Evolutionary conservation across 2,113 vertebrate species (phyloP).

Genomic region (Marcusenius ussheri): DNA sequence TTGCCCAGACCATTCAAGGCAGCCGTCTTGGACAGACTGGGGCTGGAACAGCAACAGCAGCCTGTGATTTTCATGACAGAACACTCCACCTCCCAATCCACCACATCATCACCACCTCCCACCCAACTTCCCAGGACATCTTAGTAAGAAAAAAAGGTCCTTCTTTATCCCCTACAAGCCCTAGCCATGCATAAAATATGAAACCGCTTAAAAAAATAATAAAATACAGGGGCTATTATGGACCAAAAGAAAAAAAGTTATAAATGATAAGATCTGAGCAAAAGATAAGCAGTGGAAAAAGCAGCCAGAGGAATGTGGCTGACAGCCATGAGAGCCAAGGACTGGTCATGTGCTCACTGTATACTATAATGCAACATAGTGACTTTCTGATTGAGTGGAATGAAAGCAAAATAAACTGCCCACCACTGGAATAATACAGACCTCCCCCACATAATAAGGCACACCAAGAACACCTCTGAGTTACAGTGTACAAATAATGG

Average conservation of each 20-base stretch:
- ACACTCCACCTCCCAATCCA: constrained; percentile 62
- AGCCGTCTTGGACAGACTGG: constrained; percentile 36
- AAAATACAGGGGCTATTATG: constrained; percentile 27
- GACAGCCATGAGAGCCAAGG: constrained; percentile 29
- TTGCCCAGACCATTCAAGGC: constrained; percentile 68
- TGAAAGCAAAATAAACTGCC: not conserved
- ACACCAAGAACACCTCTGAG: not conserved
- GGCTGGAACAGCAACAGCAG: constrained; percentile 48
- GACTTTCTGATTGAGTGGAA: not conserved
- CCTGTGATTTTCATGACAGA: constrained; percentile 69
- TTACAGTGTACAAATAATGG: not conserved
- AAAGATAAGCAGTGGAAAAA: constrained; percentile 51
- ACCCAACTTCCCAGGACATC: constrained; percentile 37
- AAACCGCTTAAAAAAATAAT: constrained; percentile 43
- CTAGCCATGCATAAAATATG: constrained; percentile 45
- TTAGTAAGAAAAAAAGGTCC: constrained; percentile 57
- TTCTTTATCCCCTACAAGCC: constrained; percentile 14
- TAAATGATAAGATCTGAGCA: constrained; percentile 45
- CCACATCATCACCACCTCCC: not conserved
- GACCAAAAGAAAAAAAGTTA: constrained; percentile 34
- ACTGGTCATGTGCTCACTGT: not conserved
- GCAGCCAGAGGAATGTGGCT: constrained; percentile 37
- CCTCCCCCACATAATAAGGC: not conserved
- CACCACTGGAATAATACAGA: not conserved
- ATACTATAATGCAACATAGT: not conserved